Evolutionary conservation across 2,113 vertebrate genomes (phyloP).

Genomic region (Catharus fuscescens): DNA sequence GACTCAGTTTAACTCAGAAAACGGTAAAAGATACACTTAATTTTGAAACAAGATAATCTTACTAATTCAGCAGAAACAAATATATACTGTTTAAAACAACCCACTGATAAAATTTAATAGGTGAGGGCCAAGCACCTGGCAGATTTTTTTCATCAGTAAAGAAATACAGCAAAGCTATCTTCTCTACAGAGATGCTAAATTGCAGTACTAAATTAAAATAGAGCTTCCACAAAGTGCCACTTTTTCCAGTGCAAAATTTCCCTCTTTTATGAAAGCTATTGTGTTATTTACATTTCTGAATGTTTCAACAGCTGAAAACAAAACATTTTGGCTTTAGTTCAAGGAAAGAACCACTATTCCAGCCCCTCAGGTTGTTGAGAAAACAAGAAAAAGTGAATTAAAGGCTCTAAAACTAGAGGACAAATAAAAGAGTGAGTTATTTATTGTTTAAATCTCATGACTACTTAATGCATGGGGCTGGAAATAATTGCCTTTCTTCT

Average conservation of each 20-base stretch:
- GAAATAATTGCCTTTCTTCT: not conserved
- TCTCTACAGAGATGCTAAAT: not conserved
- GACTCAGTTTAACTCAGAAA: not conserved
- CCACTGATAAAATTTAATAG: not conserved
- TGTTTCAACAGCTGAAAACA: not conserved
- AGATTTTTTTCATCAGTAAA: not conserved
- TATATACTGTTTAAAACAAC: not conserved
- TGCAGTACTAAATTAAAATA: not conserved
- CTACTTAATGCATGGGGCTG: not conserved
- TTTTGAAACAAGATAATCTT: not conserved
- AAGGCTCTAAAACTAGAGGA: not conserved
- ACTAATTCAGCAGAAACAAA: not conserved
- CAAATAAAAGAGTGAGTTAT: not conserved
- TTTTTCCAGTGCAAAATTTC: not conserved
- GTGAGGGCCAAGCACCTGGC: not conserved
- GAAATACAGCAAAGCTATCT: not conserved
- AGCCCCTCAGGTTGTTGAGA: not conserved
- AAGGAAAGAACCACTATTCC: not conserved
- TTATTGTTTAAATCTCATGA: conserved; percentile 19
- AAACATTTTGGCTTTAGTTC: not conserved
- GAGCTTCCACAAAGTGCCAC: not conserved
- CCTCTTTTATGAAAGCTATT: not conserved
- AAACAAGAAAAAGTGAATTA: not conserved
- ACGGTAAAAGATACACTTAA: not conserved
- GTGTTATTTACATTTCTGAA: not conserved